These are phyloP conservation scores for Synanthedon formicaeformis DNA, from an alignment of 2,888 invertebrate species.

Conservation along the genomic window DNA sequence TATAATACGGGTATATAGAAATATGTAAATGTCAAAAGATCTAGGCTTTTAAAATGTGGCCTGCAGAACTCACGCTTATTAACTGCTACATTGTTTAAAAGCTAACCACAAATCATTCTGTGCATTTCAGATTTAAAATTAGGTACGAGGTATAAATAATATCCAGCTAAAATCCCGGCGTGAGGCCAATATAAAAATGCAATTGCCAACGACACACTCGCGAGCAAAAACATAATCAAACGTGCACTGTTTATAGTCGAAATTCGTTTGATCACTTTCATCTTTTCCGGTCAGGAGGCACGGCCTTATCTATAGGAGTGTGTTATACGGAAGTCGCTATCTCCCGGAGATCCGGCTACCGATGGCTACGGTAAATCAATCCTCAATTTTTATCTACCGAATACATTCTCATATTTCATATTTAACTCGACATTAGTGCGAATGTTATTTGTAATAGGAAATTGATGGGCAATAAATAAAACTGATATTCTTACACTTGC, in stretches of 20 bases:
- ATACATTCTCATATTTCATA: conserved; percentile 33
- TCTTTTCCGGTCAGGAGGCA: not conserved
- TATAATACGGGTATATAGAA: no score
- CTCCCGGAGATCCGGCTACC: conserved; percentile 28
- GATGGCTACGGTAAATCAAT: conserved; percentile 43
- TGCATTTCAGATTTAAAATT: not conserved
- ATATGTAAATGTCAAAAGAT: no score
- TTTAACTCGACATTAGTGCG: conserved; percentile 40
- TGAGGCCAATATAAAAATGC: not conserved
- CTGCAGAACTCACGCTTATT: not conserved
- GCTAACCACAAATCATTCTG: conserved; percentile 1
- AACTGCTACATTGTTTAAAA: not conserved
- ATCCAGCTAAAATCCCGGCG: not conserved
- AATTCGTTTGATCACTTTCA: not conserved
- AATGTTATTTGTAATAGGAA: conserved; percentile 27
- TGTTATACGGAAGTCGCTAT: conserved; percentile 16
- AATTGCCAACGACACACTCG: not conserved
- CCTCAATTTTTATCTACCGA: conserved; percentile 27
- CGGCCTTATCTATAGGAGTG: not conserved
- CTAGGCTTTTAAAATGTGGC: no score
- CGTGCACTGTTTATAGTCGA: not conserved
- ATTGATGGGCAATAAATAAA: conserved; percentile 24
- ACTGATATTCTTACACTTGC: conserved; percentile 14
- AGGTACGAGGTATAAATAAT: not conserved
- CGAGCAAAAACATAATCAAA: not conserved